phyloP scores from a whole-genome alignment of 2,888 invertebrate species.

The Drosophila atripex region DNA sequence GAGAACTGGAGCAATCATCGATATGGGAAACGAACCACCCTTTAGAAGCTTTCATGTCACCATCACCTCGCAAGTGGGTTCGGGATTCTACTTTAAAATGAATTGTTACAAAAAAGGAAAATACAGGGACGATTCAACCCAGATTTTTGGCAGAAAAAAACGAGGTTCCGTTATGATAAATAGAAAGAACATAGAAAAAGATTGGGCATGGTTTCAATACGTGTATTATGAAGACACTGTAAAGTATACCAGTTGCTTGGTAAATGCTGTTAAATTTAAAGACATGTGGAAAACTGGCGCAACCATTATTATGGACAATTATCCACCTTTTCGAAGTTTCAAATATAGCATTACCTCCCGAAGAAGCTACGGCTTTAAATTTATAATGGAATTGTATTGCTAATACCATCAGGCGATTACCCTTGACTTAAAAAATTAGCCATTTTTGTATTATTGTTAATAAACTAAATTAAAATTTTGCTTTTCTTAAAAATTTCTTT shows the following conservation, averaged over 20 bases:
- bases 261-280: too few species aligned
- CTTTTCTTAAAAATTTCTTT: too few species aligned
- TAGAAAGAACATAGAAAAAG: too few species aligned
- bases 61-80: background rate
- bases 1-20: background rate
- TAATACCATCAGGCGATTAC: background rate
- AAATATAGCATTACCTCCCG: background rate
- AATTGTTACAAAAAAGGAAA: background rate
- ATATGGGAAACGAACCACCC: background rate
- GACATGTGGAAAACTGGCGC: background rate
- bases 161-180: too few species aligned
- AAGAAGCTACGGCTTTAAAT: background rate
- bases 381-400: background rate
- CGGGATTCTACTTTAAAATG: background rate
- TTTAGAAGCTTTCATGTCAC: background rate
- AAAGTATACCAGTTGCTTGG: too few species aligned
- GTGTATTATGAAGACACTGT: too few species aligned
- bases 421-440: too few species aligned
- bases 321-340: background rate
- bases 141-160: background rate
- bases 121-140: background rate
- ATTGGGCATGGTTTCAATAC: too few species aligned
- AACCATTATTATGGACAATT: background rate
- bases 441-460: too few species aligned
- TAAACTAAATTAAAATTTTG: too few species aligned